Conservation (phyloP, 1,140 invertebrate species). For the Pseudomyrmex dendroicus region DNA sequence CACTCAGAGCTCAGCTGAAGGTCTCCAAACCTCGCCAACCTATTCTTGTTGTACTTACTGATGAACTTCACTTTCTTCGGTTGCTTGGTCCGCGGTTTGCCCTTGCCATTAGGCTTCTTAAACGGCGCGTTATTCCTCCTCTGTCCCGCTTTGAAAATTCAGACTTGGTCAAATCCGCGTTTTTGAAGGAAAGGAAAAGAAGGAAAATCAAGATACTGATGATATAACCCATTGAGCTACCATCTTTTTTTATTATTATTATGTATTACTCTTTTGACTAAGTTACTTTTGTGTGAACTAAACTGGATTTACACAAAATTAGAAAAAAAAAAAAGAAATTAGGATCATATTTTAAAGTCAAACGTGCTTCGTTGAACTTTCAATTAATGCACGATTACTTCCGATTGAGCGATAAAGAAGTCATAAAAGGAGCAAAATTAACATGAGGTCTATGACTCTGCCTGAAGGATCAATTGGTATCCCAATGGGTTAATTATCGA, state of each 20-base stretch:
- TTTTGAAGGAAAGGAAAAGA: slow-evolving; percentile 21
- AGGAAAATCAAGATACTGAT: background rate
- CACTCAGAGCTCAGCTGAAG: background rate
- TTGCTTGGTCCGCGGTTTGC: slow-evolving; percentile 91
- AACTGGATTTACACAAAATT: too few relatives aligned
- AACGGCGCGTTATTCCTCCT: slow-evolving; percentile 89
- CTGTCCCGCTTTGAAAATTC: slow-evolving; percentile 84
- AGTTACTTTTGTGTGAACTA: background rate
- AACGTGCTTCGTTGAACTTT: background rate
- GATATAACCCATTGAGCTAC: slow-evolving; percentile 21
- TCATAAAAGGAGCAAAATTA: slow-evolving; percentile 4
- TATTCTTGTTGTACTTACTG: slow-evolving; percentile 88
- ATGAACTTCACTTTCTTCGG: slow-evolving; percentile 95
- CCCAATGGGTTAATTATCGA: slow-evolving; percentile 70
- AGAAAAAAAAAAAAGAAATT: background rate
- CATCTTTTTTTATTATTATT: background rate
- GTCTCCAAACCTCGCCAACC: background rate
- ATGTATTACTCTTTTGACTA: background rate
- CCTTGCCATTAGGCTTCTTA: slow-evolving; percentile 90
- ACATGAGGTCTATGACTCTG: background rate
- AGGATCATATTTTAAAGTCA: background rate
- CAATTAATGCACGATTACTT: background rate
- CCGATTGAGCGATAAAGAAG: background rate
- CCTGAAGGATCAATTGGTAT: slow-evolving; percentile 41
- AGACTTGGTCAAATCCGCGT: slow-evolving; percentile 60